Evolutionary conservation across 2,797 vertebrate species (phyloP).

Genomic region (Rachycentron canadum): DNA sequence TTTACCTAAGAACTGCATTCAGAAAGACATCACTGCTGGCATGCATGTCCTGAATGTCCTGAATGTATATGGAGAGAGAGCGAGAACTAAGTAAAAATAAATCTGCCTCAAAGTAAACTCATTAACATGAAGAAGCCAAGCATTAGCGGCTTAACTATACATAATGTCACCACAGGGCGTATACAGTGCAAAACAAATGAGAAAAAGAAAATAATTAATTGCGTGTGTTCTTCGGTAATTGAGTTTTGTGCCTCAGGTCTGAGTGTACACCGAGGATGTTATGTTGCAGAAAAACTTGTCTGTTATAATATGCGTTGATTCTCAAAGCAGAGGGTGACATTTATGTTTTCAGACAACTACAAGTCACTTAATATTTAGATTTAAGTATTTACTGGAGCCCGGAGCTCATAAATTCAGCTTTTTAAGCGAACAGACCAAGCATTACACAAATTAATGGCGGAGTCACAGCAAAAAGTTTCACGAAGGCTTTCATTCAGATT

Average conservation of each 20-base stretch:
- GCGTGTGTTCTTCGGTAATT: neutral
- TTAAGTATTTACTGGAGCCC: neutral
- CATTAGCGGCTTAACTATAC: neutral
- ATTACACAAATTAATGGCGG: neutral
- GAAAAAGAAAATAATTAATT: neutral
- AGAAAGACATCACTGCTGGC: neutral
- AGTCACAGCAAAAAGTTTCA: neutral
- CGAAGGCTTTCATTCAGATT: constrained; percentile 4
- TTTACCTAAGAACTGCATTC: neutral
- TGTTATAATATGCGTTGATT: neutral
- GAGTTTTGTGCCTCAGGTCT: neutral
- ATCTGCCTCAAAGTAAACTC: neutral
- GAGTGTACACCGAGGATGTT: neutral
- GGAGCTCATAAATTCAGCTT: neutral
- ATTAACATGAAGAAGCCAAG: neutral
- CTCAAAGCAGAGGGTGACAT: neutral
- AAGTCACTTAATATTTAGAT: neutral
- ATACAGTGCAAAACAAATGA: constrained; percentile 2
- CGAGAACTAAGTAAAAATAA: neutral
- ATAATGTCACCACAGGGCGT: neutral
- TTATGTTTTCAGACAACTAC: neutral
- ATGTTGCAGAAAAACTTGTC: neutral
- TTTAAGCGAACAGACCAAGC: neutral
- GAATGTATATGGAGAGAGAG: neutral
- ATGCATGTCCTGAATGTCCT: neutral